Evolutionary conservation across 2,797 vertebrate species (phyloP), one percentile per base, ranked within the genome.

Genomic region (Pangasius krempfi): DNA sequence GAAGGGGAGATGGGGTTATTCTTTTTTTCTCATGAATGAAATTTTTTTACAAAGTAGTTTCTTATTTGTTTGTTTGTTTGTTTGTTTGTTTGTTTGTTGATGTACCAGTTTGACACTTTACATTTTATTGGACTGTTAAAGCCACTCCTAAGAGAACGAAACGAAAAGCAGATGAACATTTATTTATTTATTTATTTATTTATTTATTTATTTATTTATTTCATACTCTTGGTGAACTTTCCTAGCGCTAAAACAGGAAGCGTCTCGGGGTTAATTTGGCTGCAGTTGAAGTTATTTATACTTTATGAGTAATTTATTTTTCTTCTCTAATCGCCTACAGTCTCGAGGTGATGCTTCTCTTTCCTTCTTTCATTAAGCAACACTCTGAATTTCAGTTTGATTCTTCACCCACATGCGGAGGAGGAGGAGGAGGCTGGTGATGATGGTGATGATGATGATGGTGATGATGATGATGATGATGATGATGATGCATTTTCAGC

Each of bases 291-390:
- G 20, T 62, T 82, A 82, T 82, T 82, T 82, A 37, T 82, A 82
- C 10, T 44, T 27, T 27, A 27, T 82, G 80, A 82, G 37, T 82
- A 82, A 82, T 62, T 27, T 40, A 27, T 37, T 16, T 80, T 80
- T 58, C 54, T 82, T 82, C 80, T 82, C 80, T 13, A 62, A 27
- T 82, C 58, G 80, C 80, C 80, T 62, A 9, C 80, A 44, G 80
- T 22, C 80, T 14, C 58, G 18, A 25, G 52, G 9, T 58, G 78
- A 58, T 10, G 30, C 78, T 80, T 80, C 52, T 56, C 52, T 37
- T 78, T 78, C 52, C 47, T 30, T 25, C 37, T 22, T 44, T 73
- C 9, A 14, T 76, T 76, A 44, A 25, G 47, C 75, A 78, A 30
- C 47, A 4, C 30, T 22, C 1, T 58, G 52, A 25, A 80, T 80